Conservation (phyloP, 1,140 invertebrate species). For the Piezodorus guildinii region DNA sequence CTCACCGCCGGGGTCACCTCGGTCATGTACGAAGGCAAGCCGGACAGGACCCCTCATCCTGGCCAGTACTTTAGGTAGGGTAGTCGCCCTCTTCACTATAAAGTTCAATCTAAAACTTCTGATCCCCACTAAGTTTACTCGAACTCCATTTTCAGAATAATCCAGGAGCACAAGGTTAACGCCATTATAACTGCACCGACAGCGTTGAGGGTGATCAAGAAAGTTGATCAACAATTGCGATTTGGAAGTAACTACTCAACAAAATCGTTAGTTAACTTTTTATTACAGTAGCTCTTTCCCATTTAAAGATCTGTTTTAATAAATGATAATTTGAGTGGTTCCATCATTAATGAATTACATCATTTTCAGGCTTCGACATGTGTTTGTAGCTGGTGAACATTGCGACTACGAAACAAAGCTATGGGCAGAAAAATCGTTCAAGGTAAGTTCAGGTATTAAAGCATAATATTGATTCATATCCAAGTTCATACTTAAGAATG, state of each 20-base stretch:
- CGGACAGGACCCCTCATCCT: constrained; percentile 81
- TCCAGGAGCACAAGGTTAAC: constrained; percentile 73
- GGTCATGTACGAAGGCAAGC: constrained; percentile 89
- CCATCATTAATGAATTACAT: background rate
- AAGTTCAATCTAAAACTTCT: too few species aligned
- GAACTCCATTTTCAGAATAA: constrained; percentile 47
- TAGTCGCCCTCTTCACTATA: too few species aligned
- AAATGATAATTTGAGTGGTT: background rate
- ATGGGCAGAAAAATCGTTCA: constrained; percentile 71
- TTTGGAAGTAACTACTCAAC: constrained; percentile 55
- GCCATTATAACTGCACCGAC: constrained; percentile 83
- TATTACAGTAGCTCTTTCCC: background rate
- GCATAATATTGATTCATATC: background rate
- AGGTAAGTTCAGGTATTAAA: constrained; percentile 32
- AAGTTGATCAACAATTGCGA: constrained; percentile 56
- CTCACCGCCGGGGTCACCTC: constrained; percentile 69
- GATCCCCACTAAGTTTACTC: too few species aligned
- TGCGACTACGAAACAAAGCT: constrained; percentile 81
- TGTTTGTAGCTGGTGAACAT: constrained; percentile 88
- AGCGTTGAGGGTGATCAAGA: constrained; percentile 69
- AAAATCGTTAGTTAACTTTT: constrained; percentile 42
- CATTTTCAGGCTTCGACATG: constrained; percentile 49
- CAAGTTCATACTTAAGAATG: too few species aligned
- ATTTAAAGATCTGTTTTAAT: background rate
- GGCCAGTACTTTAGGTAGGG: constrained; percentile 72